A percentile compares a stretch with the other conserved stretches of the same genome.
Conservation (phyloP, 2,113 vertebrate species). For the Nothobranchius kuhntae region DNA sequence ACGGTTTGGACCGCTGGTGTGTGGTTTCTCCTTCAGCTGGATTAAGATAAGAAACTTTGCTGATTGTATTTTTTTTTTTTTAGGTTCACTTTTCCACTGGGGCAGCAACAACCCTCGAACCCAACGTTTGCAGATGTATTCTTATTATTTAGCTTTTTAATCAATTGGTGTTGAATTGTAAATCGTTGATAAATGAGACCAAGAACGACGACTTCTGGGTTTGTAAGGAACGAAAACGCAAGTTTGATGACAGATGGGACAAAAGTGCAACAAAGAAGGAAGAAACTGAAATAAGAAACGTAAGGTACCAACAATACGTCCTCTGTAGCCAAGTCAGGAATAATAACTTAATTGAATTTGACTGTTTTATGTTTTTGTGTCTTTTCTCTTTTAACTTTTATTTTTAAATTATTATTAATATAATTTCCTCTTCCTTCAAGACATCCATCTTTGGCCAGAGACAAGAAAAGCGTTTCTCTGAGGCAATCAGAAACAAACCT, state of each 20-base stretch:
- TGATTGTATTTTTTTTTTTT: conserved; percentile 10
- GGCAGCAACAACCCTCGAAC: conserved; percentile 36
- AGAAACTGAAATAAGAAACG: conserved; percentile 42
- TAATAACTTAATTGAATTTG: conserved; percentile 78
- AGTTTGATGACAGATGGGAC: conserved; percentile 44
- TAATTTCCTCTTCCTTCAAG: conserved; percentile 38
- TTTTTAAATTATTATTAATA: conserved; percentile 35
- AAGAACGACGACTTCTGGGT: conserved; percentile 19
- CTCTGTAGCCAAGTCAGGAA: conserved; percentile 63
- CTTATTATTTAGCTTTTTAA: conserved; percentile 50
- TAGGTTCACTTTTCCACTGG: conserved; percentile 15
- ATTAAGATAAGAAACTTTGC: conserved; percentile 65
- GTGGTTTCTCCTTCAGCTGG: conserved; percentile 66
- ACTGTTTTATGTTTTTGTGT: conserved; percentile 71
- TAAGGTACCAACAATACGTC: conserved; percentile 66
- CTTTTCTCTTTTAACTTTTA: conserved; percentile 71
- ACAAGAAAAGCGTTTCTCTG: conserved; percentile 60
- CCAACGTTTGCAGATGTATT: conserved; percentile 49
- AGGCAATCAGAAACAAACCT: conserved; percentile 66
- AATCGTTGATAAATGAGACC: conserved; percentile 20
- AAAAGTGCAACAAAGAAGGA: conserved; percentile 25
- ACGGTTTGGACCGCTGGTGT: conserved; percentile 61
- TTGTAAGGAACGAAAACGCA: conserved; percentile 46
- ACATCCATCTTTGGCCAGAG: conserved; percentile 70
- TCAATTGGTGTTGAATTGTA: conserved; percentile 36